Conservation (phyloP, 2,113 vertebrate species). For the Cygnus buccinator region DNA sequence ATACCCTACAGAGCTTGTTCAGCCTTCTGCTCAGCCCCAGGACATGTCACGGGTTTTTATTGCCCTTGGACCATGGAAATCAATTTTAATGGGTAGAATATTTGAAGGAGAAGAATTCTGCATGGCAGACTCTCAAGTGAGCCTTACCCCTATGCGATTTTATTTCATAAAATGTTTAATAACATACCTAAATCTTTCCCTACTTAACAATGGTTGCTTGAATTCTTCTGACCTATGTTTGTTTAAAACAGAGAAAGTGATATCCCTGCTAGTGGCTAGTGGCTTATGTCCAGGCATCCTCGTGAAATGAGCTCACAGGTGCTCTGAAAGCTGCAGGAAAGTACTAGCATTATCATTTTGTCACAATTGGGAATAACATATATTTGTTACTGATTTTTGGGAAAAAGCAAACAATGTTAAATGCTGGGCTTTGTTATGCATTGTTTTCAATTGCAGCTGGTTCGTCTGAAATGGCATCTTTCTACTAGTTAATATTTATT, state of each 20-base stretch:
- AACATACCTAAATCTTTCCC: not conserved
- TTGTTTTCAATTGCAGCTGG: not conserved
- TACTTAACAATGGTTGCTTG: not conserved
- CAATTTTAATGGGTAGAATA: not conserved
- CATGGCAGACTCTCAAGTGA: not conserved
- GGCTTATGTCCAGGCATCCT: not conserved
- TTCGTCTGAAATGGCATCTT: not conserved
- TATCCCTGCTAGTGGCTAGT: not conserved
- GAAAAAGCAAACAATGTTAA: not conserved
- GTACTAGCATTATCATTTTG: not conserved
- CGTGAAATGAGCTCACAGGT: not conserved
- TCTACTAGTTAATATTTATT: not conserved
- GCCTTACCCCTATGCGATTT: not conserved
- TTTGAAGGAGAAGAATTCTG: not conserved
- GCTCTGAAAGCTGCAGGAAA: not conserved
- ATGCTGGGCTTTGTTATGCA: not conserved
- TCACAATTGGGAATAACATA: not conserved
- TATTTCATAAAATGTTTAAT: not conserved
- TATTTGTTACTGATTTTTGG: not conserved
- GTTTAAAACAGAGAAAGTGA: not conserved
- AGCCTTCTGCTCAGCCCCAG: not conserved
- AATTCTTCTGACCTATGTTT: not conserved
- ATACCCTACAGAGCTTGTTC: not conserved
- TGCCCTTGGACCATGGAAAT: not conserved
- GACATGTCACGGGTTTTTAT: fast-evolving